Evolutionary conservation across 2,888 invertebrate species (phyloP).

Genomic region (Tenodera sinensis): DNA sequence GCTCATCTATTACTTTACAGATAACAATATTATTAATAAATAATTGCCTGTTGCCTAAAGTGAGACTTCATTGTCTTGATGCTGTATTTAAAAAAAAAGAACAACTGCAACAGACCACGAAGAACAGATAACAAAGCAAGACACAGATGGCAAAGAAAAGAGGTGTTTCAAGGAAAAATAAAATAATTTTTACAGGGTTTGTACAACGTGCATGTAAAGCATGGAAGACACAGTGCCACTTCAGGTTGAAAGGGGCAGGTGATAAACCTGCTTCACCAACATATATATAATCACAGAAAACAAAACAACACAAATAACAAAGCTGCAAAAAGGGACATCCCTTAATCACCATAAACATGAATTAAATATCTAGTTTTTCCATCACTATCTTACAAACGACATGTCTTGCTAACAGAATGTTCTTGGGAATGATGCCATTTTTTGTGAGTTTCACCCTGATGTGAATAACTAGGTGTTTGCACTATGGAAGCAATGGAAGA

Average conservation of each 20-base stretch:
- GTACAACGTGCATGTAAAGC: not conserved
- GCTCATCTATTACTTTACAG: not conserved
- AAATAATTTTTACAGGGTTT: not conserved
- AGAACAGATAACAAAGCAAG: not conserved
- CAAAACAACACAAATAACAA: not conserved
- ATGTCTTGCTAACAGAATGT: conserved; percentile 1
- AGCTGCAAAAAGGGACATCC: not conserved
- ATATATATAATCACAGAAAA: not conserved
- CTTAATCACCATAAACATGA: not conserved
- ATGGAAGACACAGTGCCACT: not conserved
- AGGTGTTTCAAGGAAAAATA: not conserved
- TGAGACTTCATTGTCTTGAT: not conserved
- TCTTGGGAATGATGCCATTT: not conserved
- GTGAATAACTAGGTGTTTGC: not conserved
- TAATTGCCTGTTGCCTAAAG: not conserved
- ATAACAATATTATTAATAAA: not conserved
- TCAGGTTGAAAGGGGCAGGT: not conserved
- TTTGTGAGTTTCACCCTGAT: not conserved
- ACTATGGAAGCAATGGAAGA: not conserved
- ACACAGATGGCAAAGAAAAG: not conserved
- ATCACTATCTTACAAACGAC: not conserved
- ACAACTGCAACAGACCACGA: not conserved
- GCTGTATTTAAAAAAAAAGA: not conserved
- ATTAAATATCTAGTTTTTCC: not conserved
- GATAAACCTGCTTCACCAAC: not conserved